These are phyloP conservation scores for Orbicella faveolata DNA, from an alignment of 64 coral and sea anemone species.

Conservation along the genomic window DNA sequence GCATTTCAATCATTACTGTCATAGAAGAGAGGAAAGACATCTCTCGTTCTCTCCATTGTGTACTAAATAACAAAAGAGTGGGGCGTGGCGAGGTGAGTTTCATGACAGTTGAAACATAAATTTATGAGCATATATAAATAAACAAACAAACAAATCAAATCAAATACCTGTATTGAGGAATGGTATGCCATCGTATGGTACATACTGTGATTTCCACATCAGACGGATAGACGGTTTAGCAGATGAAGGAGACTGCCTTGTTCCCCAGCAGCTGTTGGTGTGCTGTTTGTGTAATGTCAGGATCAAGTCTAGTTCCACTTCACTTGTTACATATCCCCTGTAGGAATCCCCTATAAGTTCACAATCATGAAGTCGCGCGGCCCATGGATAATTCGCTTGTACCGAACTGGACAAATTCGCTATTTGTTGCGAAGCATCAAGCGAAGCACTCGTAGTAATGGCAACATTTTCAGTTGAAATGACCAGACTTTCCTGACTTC, in stretches of 20 bases:
- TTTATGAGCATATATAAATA: too few species aligned
- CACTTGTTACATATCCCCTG: slow-evolving; percentile 87
- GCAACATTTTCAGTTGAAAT: slow-evolving; percentile 34
- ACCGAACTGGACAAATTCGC: slow-evolving; percentile 28
- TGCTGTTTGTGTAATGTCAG: slow-evolving; percentile 94
- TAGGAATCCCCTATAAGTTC: slow-evolving; percentile 98
- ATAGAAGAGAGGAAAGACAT: too few species aligned
- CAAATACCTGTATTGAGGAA: slow-evolving; percentile 92
- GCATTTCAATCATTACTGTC: too few species aligned
- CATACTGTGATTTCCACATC: slow-evolving; percentile 98
- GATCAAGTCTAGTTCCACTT: slow-evolving; percentile 91
- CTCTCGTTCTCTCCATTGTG: too few species aligned
- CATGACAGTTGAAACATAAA: too few species aligned
- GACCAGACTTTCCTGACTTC: slow-evolving; percentile 26
- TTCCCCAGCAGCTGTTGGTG: slow-evolving; percentile 95
- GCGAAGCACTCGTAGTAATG: slow-evolving; percentile 17
- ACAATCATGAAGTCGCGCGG: slow-evolving; percentile 78
- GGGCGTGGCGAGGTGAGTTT: too few species aligned
- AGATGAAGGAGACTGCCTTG: slow-evolving; percentile 93
- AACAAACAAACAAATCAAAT: too few species aligned
- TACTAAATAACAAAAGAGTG: too few species aligned
- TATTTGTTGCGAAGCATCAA: slow-evolving; percentile 48
- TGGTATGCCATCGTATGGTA: slow-evolving; percentile 96
- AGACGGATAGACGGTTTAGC: slow-evolving; percentile 95
- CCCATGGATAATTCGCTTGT: slow-evolving; percentile 78